phyloP scores from a whole-genome alignment of 1,140 invertebrate species.

The Coelopa frigida region DNA sequence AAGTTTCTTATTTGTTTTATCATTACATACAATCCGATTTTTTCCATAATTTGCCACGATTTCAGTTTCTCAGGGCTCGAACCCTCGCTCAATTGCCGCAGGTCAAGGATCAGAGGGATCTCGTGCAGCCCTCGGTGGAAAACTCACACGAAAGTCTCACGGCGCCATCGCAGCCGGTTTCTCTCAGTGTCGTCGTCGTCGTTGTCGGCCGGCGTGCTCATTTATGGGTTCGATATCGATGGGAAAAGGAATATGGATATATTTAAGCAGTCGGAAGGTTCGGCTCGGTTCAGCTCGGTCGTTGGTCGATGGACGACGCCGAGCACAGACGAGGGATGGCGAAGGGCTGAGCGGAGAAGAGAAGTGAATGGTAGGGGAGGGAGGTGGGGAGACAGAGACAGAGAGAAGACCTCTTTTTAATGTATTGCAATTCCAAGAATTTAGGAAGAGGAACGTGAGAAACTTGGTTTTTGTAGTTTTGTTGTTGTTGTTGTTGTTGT shows the following conservation, averaged over 20 bases:
- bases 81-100: too few species aligned
- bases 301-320: not conserved
- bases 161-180: slow-evolving; percentile 13
- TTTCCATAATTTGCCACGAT: too few species aligned
- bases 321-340: not conserved
- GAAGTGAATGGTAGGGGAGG: slow-evolving; percentile 7
- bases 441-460: slow-evolving; percentile 45
- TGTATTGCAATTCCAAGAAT: slow-evolving; percentile 46
- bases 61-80: too few species aligned
- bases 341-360: not conserved
- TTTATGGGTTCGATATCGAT: slow-evolving; percentile 41
- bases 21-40: too few species aligned
- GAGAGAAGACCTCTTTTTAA: slow-evolving; percentile 44
- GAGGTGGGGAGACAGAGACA: slow-evolving; percentile 14
- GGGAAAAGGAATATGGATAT: slow-evolving; percentile 37
- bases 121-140: too few species aligned
- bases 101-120: too few species aligned
- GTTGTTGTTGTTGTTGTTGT: slow-evolving; percentile 9
- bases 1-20: too few species aligned
- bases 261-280: not conserved
- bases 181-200: slow-evolving; percentile 31
- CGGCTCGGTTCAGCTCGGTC: not conserved
- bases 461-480: slow-evolving; percentile 43
- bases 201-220: slow-evolving; percentile 40
- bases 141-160: too few species aligned